Evolutionary conservation across 2,113 vertebrate genomes (phyloP), one percentile per base, ranked within the genome.

Genomic region (Oceanites oceanicus): DNA sequence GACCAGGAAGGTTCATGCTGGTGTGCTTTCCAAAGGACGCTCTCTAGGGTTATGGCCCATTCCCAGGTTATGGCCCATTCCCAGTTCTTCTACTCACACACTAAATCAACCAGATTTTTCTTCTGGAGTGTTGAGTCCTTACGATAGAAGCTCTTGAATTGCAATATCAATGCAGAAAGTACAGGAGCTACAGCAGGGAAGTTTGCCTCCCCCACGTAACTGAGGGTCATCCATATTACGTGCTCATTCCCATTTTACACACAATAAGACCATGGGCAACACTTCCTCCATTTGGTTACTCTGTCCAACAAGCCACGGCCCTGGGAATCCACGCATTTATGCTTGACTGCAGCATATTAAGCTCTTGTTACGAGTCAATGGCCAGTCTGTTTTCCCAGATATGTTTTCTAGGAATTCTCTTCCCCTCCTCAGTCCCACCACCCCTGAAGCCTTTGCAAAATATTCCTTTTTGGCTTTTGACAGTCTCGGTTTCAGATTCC

Each of bases 321-420:
- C n/a, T 68, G 44, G 52, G 18, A 86, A 13, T 11, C 11, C 23
- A 61, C 3, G 1, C 0, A 0, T 50, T 84, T 61, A 36, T 56
- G 26, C 40, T 52, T 82, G n/a, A 52, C 65, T 71, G 34, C 21
- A 75, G 65, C 36, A 82, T 44, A 82, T 63, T 56, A 61, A 53
- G 36, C 42, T 90, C 58, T 70, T 49, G 13, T 85, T 84, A 55
- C 1, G 0, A 88, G 45, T 61, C 78, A 91, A 5, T 65, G 53
- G 42, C 19, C 44, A 49, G 27, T 62, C 52, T 93, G 7, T 61
- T 86, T 94, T 83, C 29, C 79, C n/a, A 85, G 32, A 13, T 81
- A 82, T 4, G 5, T 90, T 93, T 96, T 86, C 81, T 88, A 93
- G 52, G n/a, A 79, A 90, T 93, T 95, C 61, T 84, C 42, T 92